phyloP scores from a whole-genome alignment of 2,888 invertebrate genomes.

The Iselma pallidipennis region DNA sequence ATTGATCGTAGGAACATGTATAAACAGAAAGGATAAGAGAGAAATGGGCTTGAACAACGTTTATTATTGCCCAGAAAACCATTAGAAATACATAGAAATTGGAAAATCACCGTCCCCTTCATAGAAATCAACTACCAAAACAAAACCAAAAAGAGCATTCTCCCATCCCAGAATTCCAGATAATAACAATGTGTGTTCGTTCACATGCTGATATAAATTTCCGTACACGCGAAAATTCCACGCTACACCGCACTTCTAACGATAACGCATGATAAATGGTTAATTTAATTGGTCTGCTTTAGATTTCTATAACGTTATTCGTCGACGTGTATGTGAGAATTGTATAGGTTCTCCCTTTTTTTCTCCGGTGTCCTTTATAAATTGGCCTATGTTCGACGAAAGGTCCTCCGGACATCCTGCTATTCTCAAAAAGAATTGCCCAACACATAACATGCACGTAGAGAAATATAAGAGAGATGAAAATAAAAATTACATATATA shows the following conservation, averaged over 20 bases:
- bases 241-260: slow-evolving; percentile 41
- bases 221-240: slow-evolving; percentile 46
- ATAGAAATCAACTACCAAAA: neutral
- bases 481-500: too few species aligned
- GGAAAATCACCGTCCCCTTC: neutral
- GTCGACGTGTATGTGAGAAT: neutral
- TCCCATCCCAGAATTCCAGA: slow-evolving; percentile 2
- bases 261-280: slow-evolving; percentile 53
- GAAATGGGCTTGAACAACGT: neutral
- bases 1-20: neutral
- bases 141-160: neutral
- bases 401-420: neutral
- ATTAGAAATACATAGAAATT: neutral
- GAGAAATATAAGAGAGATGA: too few species aligned
- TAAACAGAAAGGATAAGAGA: neutral
- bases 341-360: neutral
- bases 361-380: slow-evolving; percentile 12
- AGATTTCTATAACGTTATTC: slow-evolving; percentile 19
- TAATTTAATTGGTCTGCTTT: slow-evolving; percentile 46
- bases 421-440: neutral
- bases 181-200: slow-evolving; percentile 28
- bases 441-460: too few species aligned
- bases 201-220: slow-evolving; percentile 39
- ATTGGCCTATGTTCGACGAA: slow-evolving; percentile 9
- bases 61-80: neutral